Evolutionary conservation across 2,888 invertebrate species (phyloP).

Genomic region (Heteromyza rotundicornis): DNA sequence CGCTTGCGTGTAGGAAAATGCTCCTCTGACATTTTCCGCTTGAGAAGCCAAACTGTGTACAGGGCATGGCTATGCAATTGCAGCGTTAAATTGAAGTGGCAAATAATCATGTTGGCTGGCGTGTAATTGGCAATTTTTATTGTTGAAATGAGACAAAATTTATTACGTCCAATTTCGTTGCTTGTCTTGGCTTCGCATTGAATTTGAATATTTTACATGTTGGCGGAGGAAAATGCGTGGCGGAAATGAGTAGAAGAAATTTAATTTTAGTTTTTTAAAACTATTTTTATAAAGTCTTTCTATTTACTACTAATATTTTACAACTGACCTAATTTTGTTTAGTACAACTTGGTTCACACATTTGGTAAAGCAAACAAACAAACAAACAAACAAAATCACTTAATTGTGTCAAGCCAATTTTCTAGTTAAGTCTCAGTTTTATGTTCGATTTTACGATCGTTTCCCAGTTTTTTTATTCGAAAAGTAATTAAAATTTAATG

Average conservation of each 20-base stretch:
- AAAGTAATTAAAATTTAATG: neutral
- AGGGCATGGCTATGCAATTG: neutral
- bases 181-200: neutral
- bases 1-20: neutral
- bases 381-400: too few relatives aligned
- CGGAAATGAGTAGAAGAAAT: too few relatives aligned
- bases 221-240: too few relatives aligned
- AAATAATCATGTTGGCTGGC: neutral
- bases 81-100: neutral
- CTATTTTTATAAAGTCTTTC: too few relatives aligned
- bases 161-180: neutral
- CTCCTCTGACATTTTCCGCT: neutral
- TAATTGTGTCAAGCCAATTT: neutral
- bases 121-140: neutral
- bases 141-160: constrained; percentile 2
- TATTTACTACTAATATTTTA: too few relatives aligned
- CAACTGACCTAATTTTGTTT: too few relatives aligned
- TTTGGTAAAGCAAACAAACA: too few relatives aligned
- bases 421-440: neutral
- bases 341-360: too few relatives aligned
- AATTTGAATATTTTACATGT: too few relatives aligned
- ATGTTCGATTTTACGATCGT: neutral
- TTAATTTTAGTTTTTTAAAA: too few relatives aligned
- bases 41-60: too few relatives aligned
- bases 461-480: neutral